phyloP scores from a whole-genome alignment of 2,888 invertebrate genomes.

The Lepidochrysops patricia region DNA sequence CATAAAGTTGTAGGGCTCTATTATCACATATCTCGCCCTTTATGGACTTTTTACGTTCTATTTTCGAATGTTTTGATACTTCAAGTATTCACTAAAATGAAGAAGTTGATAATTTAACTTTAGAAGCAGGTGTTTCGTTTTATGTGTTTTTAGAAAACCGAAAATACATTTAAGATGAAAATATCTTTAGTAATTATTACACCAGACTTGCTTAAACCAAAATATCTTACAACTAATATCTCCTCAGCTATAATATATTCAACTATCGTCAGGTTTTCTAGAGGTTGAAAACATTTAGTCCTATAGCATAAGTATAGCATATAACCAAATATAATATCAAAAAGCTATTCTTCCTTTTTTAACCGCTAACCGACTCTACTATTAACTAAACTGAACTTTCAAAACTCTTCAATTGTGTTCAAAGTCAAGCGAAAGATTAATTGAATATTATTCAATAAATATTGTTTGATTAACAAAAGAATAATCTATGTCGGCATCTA shows the following conservation, averaged over 20 bases:
- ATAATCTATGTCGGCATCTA: slow-evolving; percentile 72
- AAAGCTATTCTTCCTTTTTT: too few relatives aligned
- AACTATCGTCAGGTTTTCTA: too few relatives aligned
- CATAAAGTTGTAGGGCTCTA: slow-evolving; percentile 13
- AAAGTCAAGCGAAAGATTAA: slow-evolving; percentile 68
- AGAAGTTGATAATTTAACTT: not conserved
- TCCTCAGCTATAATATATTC: too few relatives aligned
- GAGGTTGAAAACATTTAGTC: too few relatives aligned
- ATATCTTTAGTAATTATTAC: too few relatives aligned
- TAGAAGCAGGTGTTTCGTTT: not conserved
- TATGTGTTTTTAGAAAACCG: not conserved
- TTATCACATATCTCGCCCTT: slow-evolving; percentile 4
- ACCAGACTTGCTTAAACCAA: too few relatives aligned
- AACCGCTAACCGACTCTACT: not conserved
- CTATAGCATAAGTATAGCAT: too few relatives aligned
- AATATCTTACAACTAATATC: too few relatives aligned
- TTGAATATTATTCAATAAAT: slow-evolving; percentile 70
- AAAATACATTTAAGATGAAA: not conserved
- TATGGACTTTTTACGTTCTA: not conserved
- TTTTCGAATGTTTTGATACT: not conserved
- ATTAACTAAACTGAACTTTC: not conserved
- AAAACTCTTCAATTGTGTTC: slow-evolving; percentile 29
- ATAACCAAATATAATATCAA: too few relatives aligned
- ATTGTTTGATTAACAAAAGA: slow-evolving; percentile 70
- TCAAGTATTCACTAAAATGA: not conserved